Base-by-base conservation (phyloP, 1,140 invertebrate genomes). In the Magallana angulata region DNA sequence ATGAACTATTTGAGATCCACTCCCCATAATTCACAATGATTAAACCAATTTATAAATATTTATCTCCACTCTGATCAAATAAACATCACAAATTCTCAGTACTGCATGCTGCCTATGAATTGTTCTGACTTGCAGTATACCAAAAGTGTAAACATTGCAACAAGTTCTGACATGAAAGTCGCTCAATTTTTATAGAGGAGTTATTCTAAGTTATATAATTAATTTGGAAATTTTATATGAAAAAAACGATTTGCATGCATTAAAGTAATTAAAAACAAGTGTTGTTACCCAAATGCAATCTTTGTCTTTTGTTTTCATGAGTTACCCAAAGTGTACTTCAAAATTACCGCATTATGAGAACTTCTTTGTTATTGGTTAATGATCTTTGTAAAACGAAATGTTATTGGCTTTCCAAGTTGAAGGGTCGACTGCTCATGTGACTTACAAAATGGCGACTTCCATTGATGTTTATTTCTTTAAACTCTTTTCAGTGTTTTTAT, bases 361-460 rank as follows among this genome's bases (percentile, higher is more conserved):
- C 56, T 16, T 57, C 7, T 57, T 24, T 82, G 48, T 82, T 7
- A 82, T 82, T 82, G 81, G 81, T 57, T 16, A 82, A 82, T 82
- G 9, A 8, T 4, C 16, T 0, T 57, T 84, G 83, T 84, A 60
- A 84, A 59, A 36, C 83, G 58, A 59, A 60, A 11, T 84, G n/a
- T 84, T 16, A 84, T 84, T 84, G 83, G 83, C 12, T n/a, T 2
- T 59, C 36, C 71, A 57, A 48, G 85, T 64, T 88, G 81, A 88
- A 89, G 87, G 85, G 85, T 87, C 58, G 84, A 84, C 68, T 58
- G 14, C 59, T 89, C 88, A 89, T 87, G 85, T 89, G 88, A 89
- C 76, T 81, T 80, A 81, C 88, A 86, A 86, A 86, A 86, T 87
- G 86, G 82, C 57, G 57, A 76, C 82, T 18, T 36, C 62, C 60